Evolutionary conservation across 2,113 vertebrate genomes (phyloP), one percentile per base, ranked within the genome.

Genomic region (Potamarius usumacintae): DNA sequence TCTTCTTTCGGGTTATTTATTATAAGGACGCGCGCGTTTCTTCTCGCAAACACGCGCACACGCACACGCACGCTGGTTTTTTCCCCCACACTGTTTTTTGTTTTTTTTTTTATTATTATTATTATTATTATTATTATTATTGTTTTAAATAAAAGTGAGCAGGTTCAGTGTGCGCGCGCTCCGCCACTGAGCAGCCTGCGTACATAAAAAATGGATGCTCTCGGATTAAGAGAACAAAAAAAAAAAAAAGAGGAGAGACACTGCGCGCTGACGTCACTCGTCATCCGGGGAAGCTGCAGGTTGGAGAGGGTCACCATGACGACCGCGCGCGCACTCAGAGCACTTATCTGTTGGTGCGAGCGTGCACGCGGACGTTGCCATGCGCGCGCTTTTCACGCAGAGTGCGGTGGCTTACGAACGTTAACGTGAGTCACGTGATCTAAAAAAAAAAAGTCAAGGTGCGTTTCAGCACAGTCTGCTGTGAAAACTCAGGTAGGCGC

Each of bases 231-330:
- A 25, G 84, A 85, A 92, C 85, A 94, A 91, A 91, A 94, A 91
- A 93, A 80, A 30, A 30, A 30, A 93, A 90, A 91, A 92, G 92
- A 42, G 9, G 71, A 48, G 69, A 95, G 94, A 94, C 93, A 95
- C 93, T 94, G 93, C 94, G 93, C 87, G 90, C 85, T 96, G 95
- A 96, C 95, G 95, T 96, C 95, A 96, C 90, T 93, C 86, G 90
- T 90, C 92, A 92, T 91, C 90, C 89, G 91, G 91, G 91, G 89
- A 60, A 92, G 92, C 93, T 90, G 94, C 93, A 90, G 92, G 94
- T 92, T 93, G 93, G 93, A 92, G 93, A 91, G 93, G 90, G 92
- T 87, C 93, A 82, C 85, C 89, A 90, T 86, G 87, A 65, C 62
- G 84, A 84, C 87, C 34, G 72, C 53, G 60, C 22, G 22, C 22